Conservation (phyloP, 2,888 invertebrate genomes). For the Apeira syringaria region DNA sequence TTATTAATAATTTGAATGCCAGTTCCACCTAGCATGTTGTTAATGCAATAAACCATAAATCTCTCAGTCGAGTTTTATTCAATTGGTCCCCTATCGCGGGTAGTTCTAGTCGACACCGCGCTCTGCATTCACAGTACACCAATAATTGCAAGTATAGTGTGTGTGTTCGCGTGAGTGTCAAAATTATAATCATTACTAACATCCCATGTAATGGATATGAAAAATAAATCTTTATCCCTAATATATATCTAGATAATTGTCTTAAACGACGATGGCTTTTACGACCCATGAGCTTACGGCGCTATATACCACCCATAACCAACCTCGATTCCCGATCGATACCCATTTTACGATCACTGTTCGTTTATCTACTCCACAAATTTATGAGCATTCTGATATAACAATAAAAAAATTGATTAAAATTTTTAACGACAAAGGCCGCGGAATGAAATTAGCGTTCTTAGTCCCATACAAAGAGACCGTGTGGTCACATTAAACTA, state of each 20-base stretch:
- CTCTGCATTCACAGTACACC: too few species aligned
- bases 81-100: too few species aligned
- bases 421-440: constrained; percentile 37
- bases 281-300: constrained; percentile 9
- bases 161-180: too few species aligned
- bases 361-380: constrained; percentile 25
- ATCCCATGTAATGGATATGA: constrained; percentile 3
- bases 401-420: constrained; percentile 40
- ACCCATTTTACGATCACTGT: constrained; percentile 24
- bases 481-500: constrained; percentile 52
- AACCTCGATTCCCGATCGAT: constrained; percentile 22
- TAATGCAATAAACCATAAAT: too few species aligned
- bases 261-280: constrained; percentile 14
- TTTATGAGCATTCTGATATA: constrained; percentile 23
- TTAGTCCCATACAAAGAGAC: constrained; percentile 15
- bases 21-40: too few species aligned
- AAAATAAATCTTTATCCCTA: constrained; percentile 4
- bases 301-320: constrained; percentile 11
- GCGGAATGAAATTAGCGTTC: constrained; percentile 23
- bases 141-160: too few species aligned
- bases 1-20: too few species aligned
- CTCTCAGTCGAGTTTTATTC: too few species aligned
- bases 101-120: too few species aligned
- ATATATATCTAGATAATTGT: constrained; percentile 10
- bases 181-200: too few species aligned